Evolutionary conservation across 2,888 invertebrate genomes (phyloP), one percentile per base, ranked within the genome.

Genomic region (Ditylenchus weischeri): DNA sequence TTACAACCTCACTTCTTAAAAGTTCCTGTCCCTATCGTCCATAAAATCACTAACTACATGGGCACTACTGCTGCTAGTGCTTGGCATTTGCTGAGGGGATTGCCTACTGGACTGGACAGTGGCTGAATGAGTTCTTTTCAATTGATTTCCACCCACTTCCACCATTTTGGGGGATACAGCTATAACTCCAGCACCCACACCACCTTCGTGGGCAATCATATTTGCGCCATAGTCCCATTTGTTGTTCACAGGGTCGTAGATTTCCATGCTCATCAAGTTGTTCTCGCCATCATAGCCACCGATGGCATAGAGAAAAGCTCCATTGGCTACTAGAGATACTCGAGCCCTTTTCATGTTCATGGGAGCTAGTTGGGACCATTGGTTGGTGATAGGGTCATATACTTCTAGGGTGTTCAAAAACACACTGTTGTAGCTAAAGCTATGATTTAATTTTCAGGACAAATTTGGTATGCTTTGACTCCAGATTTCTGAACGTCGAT

Each of bases 221-320:
- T 59, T 35, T 18, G 58, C 36, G 15, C 67, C 59, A 29, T 51
- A 50, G 47, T 67, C 59, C 68, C 68, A 68, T 36, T 48, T 35
- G 35, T 66, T 59, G 48, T 47, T 50, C 6, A 19, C 15, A 3
- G 91, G 90, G 84, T 91, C 89, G 80, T 91, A 92, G 13, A 90
- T 66, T 70, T 92, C 92, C 50, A 91, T 90, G 0, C 90, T 89
- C 29, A 89, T 89, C 21, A 92, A 85, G 85, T 92, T 91, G 0
- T 89, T 88, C 70, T 89, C 88, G 0, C 91, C 91, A 64, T 78
- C 79, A 68, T 76, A 79, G 75, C 80, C 80, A 47, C 78, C 81
- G 23, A 81, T 76, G 3, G 79, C 80, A 63, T 77, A 80, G 15
- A 81, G 58, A 43, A 70, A 68, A 18, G 72, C 72, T 8, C 70